Base-by-base conservation (phyloP, 2,797 vertebrate species). In the Melanotaenia maccullochi region DNA sequence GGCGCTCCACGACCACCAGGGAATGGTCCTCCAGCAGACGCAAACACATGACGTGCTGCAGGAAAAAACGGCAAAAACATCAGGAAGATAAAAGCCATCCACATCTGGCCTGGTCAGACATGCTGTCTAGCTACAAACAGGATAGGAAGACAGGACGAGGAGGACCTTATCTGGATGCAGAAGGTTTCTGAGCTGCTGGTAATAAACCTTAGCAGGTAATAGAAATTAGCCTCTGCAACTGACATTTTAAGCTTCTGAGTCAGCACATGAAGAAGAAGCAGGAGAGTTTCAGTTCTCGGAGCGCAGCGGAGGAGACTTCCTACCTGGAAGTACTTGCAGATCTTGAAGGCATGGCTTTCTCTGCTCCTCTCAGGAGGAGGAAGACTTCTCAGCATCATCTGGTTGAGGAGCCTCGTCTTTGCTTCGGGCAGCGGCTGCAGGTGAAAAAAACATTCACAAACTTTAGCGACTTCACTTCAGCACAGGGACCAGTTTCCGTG, bases 251-350 rank as follows among this genome's bases (percentile, higher is more conserved):
- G 28, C 28, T 30, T 30, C 28, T 30, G 28, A 30, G 28, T 30
- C 28, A 30, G 28, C 28, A 30, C 28, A 30, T 28, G 28, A 28
- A 28, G 3, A 28, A 28, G 28, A 28, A 28, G 28, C 28, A 28
- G 28, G 28, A 28, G 28, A 28, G 28, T 28, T 28, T 28, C 28
- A 28, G 28, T 28, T 28, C 28, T 28, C 28, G 28, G 28, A 30
- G 28, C 28, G 4, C 28, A 30, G 28, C 28, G 28, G 33, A 35
- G 9, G 36, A 38, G 9, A 38, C 25, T 24, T 3, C 87, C 52
- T 85, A 99, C 98, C 96, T 97, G 95, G 83, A 95, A 99, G 66
- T 78, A 94, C 87, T 96, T 98, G 92, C 96, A 97, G 68, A 97
- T 94, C 93, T 99, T 99, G 84, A 99, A 98, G 49, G 96, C 96